These are phyloP conservation scores for Drosophila seguyi DNA, from an alignment of 1,140 invertebrate species.

Conservation along the genomic window DNA sequence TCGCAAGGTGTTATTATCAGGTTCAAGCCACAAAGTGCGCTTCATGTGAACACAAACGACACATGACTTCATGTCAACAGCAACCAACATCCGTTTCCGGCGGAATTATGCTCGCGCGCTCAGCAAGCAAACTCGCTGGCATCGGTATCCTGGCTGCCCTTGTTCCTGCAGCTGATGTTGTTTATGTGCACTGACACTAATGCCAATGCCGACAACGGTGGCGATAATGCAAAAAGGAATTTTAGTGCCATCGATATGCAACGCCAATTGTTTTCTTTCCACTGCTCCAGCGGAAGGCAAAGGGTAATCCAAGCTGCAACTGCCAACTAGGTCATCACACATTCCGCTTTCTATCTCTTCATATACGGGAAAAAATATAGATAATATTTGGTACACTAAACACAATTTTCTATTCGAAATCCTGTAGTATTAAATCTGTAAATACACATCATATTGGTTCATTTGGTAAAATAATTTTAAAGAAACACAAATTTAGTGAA, in stretches of 20 bases:
- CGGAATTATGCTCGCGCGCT: slow-evolving; percentile 70
- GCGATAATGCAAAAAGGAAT: slow-evolving; percentile 41
- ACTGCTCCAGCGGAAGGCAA: not conserved
- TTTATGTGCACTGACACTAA: slow-evolving; percentile 72
- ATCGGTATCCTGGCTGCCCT: slow-evolving; percentile 39
- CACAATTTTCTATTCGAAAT: too few species aligned
- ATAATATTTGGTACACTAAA: not conserved
- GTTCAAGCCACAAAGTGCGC: slow-evolving; percentile 11
- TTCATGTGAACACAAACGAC: slow-evolving; percentile 12
- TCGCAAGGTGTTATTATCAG: slow-evolving; percentile 12
- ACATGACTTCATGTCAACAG: slow-evolving; percentile 44
- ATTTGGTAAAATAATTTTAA: too few species aligned
- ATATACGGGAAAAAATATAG: not conserved
- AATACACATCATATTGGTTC: too few species aligned
- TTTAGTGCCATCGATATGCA: slow-evolving; percentile 46
- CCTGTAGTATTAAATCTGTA: not conserved
- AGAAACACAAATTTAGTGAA: not conserved
- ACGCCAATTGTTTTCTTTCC: slow-evolving; percentile 27
- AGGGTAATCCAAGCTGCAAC: slow-evolving; percentile 14
- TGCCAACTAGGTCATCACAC: slow-evolving; percentile 12
- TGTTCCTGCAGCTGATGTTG: slow-evolving; percentile 31
- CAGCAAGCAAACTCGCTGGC: slow-evolving; percentile 20
- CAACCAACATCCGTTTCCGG: slow-evolving; percentile 68
- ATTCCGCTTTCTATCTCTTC: not conserved
- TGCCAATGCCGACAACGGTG: slow-evolving; percentile 45